phyloP scores from a whole-genome alignment of 1,140 invertebrate species.

The Aphis craccivora region DNA sequence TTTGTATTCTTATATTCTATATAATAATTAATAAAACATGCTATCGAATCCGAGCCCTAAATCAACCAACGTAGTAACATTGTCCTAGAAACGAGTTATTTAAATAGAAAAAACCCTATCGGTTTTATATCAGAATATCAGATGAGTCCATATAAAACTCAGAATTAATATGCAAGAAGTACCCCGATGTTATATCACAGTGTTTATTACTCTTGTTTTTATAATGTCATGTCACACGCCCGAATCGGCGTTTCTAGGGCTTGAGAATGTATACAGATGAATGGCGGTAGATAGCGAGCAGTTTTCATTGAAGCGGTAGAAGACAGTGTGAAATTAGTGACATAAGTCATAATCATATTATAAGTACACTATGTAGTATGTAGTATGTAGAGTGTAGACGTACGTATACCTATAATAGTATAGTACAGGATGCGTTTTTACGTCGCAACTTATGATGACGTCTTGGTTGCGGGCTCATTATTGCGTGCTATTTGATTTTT shows the following conservation, averaged over 20 bases:
- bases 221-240: background rate
- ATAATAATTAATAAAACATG: background rate
- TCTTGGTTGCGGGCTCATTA: background rate
- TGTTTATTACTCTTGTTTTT: background rate
- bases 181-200: background rate
- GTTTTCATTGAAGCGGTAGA: background rate
- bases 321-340: background rate
- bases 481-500: background rate
- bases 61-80: background rate
- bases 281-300: background rate
- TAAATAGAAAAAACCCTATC: background rate
- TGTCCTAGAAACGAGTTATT: background rate
- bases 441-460: background rate
- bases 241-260: background rate
- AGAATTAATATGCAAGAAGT: background rate
- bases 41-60: background rate
- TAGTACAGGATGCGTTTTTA: background rate
- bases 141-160: background rate
- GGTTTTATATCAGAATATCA: background rate
- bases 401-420: background rate
- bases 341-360: background rate
- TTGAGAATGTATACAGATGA: background rate
- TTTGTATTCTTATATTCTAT: background rate
- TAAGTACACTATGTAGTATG: background rate
- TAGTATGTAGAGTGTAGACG: too few relatives aligned